Evolutionary conservation across 2,113 vertebrate species (phyloP), one percentile per base, ranked within the genome.

Genomic region (Sceloporus undulatus): DNA sequence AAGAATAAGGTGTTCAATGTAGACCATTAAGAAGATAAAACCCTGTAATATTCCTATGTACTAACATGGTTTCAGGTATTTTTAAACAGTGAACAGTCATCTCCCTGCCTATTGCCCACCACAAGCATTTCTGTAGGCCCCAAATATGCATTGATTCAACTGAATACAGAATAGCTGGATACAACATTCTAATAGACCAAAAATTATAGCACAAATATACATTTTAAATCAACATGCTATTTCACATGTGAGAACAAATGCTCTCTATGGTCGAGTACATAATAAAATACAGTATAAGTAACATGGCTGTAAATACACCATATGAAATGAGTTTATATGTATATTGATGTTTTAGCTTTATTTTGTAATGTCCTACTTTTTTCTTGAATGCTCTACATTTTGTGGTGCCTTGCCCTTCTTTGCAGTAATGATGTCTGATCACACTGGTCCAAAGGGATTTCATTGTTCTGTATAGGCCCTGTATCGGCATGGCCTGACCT

Each of bases 1-100:
- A 95, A 97, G 94, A 91, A 94, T 18, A 29, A 68, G 29, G 73
- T n/a, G 83, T 85, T 87, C 86, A 92, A 91, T 89, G 92, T 91
- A 91, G 95, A 89, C 25, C 90, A 75, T 70, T 92, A 2, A 0
- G 70, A 89, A 95, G 94, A 92, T 77, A 92, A 91, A 87, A 92
- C 87, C 94, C 86, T 84, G 56, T 86, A 79, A 90, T 93, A 95
- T 70, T 62, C 34, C 5, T 4, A 89, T 88, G 4, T 42, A 78
- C 80, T 88, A 90, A 54, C 93, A 93, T 80, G 88, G 91, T 91
- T 0, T 0, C 73, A 90, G 90, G 79, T 95, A 84, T 92, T 96
- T 94, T 94, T 92, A 91, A 95, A 92, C 3, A 27, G 90, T 90
- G 56, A 91, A 83, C 14, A 81, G 27, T 73, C 70, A 93, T 94